Base-by-base conservation (phyloP, 2,113 vertebrate species). In the Clarias macrocephalus region DNA sequence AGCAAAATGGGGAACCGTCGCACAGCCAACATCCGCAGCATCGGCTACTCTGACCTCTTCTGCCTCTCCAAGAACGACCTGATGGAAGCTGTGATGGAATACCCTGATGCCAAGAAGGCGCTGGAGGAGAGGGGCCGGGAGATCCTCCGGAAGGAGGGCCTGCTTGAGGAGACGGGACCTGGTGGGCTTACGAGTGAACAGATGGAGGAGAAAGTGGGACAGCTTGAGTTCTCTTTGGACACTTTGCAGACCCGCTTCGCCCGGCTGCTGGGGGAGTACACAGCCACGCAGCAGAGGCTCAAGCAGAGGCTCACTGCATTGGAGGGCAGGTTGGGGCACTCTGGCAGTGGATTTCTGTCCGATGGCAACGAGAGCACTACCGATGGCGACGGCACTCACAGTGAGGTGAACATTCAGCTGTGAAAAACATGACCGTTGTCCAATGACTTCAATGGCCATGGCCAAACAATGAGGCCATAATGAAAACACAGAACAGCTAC, bases 1-100 rank as follows among this genome's bases (percentile, higher is more conserved):
- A 99, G 98, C 92, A 99, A 99, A 92, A 99, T 97, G 97, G 98
- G 98, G 5, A 99, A 99, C 94, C 92, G 97, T 9, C 96, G 98
- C 25, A 99, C 98, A 0, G 98, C 98, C 63, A 99, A 97, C 85
- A 99, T 99, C 86, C 94, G 96, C 37, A 99, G 98, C 89, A 94
- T 99, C 88, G 98, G 98, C 80, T 99, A 99, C 91, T 98, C 98
- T 0, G 98, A 99, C 89, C 95, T 99, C 85, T 99, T 99, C 94
- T 99, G 98, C 91, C 93, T 99, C 68, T 99, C 98, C 7, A 99
- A 99, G 90, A 97, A 97, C 83, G 97, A 99, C 84, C 95, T 99
- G 3, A 99, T 98, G 97, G 97, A 99, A 87, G 96, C 97, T 0
- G 95, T 99, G 82, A 96, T 95, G 13, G 98, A 99, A 93, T 99